phyloP scores from a whole-genome alignment of 2,888 invertebrate genomes.

The Eugnorisma glareosa region DNA sequence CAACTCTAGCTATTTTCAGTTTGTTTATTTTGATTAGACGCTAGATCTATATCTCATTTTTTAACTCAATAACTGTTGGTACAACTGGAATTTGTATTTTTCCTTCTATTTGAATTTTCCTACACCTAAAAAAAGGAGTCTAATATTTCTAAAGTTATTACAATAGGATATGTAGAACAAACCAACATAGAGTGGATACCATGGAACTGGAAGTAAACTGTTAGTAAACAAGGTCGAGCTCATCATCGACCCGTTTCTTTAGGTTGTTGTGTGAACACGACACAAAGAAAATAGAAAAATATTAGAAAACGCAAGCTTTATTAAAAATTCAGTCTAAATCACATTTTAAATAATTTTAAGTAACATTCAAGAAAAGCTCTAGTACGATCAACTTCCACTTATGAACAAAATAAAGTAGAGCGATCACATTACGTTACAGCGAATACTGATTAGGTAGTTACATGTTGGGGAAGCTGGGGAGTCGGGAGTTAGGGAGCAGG shows the following conservation, averaged over 20 bases:
- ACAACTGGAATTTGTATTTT: conserved; percentile 1
- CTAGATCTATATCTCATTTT: conserved; percentile 41
- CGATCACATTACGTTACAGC: conserved; percentile 86
- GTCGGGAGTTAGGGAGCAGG: conserved; percentile 67
- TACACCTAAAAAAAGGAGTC: conserved; percentile 14
- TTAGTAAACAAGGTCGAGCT: conserved; percentile 84
- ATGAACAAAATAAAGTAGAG: conserved; percentile 83
- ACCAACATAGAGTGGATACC: conserved; percentile 61
- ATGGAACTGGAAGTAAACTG: conserved; percentile 65
- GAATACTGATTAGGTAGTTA: conserved; percentile 87
- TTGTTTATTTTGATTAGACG: conserved; percentile 65
- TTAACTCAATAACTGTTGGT: conserved; percentile 23
- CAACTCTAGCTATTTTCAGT: conserved; percentile 59
- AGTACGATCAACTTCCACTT: conserved; percentile 84
- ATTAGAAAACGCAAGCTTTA: conserved; percentile 89
- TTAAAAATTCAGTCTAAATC: conserved; percentile 89
- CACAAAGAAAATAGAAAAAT: conserved; percentile 81
- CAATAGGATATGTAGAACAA: conserved; percentile 45
- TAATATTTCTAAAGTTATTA: conserved; percentile 16
- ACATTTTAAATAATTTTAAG: conserved; percentile 82
- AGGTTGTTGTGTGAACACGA: conserved; percentile 75
- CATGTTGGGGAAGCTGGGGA: conserved; percentile 70
- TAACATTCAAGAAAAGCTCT: conserved; percentile 80
- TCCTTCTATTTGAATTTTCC: conserved; percentile 9
- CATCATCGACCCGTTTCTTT: conserved; percentile 80